Evolutionary conservation across 1,140 invertebrate species (phyloP).

Genomic region (Bombus cullumanus): DNA sequence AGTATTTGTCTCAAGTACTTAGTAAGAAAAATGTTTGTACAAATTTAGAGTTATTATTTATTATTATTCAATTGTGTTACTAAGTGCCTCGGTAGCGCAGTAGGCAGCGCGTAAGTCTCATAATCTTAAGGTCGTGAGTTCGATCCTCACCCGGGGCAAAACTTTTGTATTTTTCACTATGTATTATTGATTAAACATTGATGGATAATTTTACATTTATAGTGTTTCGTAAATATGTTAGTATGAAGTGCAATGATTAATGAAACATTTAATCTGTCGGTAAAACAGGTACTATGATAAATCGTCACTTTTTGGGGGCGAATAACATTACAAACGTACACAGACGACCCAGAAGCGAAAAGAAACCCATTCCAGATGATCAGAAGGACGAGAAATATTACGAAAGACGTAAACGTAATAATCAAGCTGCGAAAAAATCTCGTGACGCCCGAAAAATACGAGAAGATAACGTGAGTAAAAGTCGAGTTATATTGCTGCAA

Average conservation of each 20-base stretch:
- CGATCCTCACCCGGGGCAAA: conserved; percentile 96
- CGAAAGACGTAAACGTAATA: conserved; percentile 93
- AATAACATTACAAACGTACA: conserved; percentile 69
- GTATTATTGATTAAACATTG: neutral
- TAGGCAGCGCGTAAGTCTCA: conserved; percentile 98
- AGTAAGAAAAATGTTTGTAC: neutral
- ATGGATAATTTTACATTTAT: neutral
- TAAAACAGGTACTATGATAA: conserved; percentile 56
- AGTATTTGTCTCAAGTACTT: neutral
- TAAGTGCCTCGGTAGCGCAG: conserved; percentile 92
- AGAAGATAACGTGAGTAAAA: conserved; percentile 89
- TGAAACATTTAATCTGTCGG: neutral
- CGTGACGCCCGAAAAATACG: conserved; percentile 92
- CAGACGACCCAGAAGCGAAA: conserved; percentile 89
- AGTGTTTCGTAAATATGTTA: neutral
- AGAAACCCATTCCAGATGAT: conserved; percentile 93
- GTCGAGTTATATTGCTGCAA: neutral
- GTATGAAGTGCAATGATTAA: too few species aligned
- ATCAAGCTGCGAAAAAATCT: conserved; percentile 95
- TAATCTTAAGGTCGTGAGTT: conserved; percentile 99
- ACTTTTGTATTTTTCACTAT: conserved; percentile 75
- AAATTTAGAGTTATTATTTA: neutral
- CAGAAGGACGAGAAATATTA: conserved; percentile 95
- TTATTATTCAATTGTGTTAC: fast-evolving
- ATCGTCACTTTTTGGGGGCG: conserved; percentile 69